Base-by-base conservation (phyloP, 1,140 invertebrate species). In the Cataglyphis hispanica region DNA sequence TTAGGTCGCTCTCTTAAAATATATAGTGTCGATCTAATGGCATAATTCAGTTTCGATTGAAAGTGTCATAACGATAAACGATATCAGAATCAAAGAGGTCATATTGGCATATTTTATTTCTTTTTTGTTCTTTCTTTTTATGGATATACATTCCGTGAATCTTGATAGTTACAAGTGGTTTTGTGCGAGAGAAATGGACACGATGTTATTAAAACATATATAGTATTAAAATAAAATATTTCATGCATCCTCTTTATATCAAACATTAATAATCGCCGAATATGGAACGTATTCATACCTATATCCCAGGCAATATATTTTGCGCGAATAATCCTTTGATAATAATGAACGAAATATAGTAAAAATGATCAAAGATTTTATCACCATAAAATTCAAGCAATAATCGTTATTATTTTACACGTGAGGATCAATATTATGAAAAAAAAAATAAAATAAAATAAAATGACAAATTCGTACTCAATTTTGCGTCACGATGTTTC, bases 1-100 rank as follows among this genome's bases (percentile, higher is more conserved):
- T 53, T 50, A 34, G 2, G 37, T 34, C 16, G 16, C 13, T 19
- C 40, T n/a, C 34, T 16, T 13, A 43, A 78, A 37, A 50, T 50
- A 5, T 11, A 37, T 46, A 31, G 11, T 34, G 43, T 66, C 76
- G 43, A 11, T 22, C 11, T 72, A 72, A n/a, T 53, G 63, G 25
- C 50, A 75, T 84, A 63, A 84, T 84, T 75, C 50, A 58, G 16
- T 75, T 63, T 75, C 40, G 43, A 84, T 84, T 84, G 53, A 75
- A 64, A 83, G 25, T 25, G 25, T 19, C 25, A 58, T 31, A 70
- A 81, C 31, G n/a, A 40, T n/a, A 56, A 2, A 46, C 40, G 56
- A 63, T 40, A 46, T 50, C 16, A n/a, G 53, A 84, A 10, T 50
- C 58, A 74, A 84, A 84, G n/a, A 74, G 27, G 58, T 61, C n/a